Percentiles rank a stretch among this genome's conserved stretches.
Conservation (phyloP, 2,113 vertebrate species). For the Halichoerus grypus region DNA sequence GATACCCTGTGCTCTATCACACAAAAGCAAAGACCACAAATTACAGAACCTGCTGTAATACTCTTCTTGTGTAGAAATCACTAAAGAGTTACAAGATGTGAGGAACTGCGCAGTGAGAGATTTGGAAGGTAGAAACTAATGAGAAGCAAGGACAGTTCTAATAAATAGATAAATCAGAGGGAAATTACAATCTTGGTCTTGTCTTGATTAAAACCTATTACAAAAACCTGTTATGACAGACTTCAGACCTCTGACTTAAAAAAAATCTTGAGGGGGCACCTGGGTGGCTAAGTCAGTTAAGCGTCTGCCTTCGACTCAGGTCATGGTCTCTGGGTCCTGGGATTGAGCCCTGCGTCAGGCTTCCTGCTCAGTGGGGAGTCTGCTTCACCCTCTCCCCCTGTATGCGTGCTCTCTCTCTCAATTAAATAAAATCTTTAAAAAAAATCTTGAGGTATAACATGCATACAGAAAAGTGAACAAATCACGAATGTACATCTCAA, state of each 20-base stretch:
- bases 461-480: background rate
- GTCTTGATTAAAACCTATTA: background rate
- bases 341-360: no score
- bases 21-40: background rate
- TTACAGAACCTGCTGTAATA: background rate
- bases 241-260: background rate
- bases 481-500: background rate
- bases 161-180: background rate
- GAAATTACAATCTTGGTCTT: background rate
- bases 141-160: background rate
- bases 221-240: background rate
- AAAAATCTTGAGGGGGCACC: background rate
- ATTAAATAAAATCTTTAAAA: background rate
- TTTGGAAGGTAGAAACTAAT: constrained; percentile 9
- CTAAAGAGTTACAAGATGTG: background rate
- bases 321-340: no score
- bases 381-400: no score
- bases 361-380: no score
- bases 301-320: no score
- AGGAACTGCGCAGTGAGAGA: background rate
- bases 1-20: background rate
- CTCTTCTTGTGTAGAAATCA: background rate
- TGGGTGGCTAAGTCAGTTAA: no score
- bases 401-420: no score
- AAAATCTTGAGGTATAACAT: background rate